These are phyloP conservation scores for Neoascia interrupta DNA, from an alignment of 2,888 invertebrate species.

Conservation along the genomic window DNA sequence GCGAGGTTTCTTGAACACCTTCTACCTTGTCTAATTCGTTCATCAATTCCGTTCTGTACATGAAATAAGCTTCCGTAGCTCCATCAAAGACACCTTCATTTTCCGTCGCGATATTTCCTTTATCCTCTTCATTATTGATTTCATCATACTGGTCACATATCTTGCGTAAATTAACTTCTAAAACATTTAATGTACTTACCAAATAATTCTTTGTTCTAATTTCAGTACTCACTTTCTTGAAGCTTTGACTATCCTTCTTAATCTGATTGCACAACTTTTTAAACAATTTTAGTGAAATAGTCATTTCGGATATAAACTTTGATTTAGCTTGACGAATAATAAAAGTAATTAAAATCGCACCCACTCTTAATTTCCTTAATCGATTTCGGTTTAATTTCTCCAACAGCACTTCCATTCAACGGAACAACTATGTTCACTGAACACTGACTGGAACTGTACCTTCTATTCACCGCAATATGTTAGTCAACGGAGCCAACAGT, in stretches of 20 bases:
- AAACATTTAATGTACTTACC: conserved; percentile 2
- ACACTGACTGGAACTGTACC: too few relatives aligned
- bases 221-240: not conserved
- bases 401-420: not conserved
- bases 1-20: not conserved
- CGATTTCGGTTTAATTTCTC: not conserved
- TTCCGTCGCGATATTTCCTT: not conserved
- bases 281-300: too few relatives aligned
- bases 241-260: not conserved
- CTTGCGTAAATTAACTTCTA: conserved; percentile 4
- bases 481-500: too few relatives aligned
- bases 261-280: conserved; percentile 2
- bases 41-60: not conserved
- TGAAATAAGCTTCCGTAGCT: not conserved
- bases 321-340: not conserved
- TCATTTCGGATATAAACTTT: not conserved
- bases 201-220: conserved; percentile 9
- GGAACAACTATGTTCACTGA: too few relatives aligned
- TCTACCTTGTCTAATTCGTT: conserved; percentile 4
- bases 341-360: conserved; percentile 7
- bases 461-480: too few relatives aligned
- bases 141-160: conserved; percentile 6
- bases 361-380: not conserved
- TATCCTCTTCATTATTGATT: not conserved
- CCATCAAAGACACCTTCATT: not conserved